These are phyloP conservation scores for Forbesichthys papilliferus DNA, from an alignment of 2,113 vertebrate species.

Conservation along the genomic window DNA sequence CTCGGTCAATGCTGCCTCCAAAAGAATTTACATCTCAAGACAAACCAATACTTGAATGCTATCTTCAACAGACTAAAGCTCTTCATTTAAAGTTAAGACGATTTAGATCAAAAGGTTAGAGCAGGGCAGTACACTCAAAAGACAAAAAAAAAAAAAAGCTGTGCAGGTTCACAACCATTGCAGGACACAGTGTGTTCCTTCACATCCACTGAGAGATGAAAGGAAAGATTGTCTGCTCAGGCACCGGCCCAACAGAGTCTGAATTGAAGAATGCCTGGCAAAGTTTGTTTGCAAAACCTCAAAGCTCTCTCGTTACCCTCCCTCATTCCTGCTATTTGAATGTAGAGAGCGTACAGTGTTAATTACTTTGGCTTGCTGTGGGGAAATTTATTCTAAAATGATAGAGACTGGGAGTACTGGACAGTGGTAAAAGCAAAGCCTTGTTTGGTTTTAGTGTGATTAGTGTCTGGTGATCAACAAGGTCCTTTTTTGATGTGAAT, in stretches of 20 bases:
- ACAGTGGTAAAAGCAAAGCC: slow-evolving; percentile 18
- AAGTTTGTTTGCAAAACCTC: slow-evolving; percentile 61
- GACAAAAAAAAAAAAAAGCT: slow-evolving; percentile 52
- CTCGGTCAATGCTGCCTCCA: slow-evolving; percentile 44
- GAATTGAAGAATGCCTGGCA: slow-evolving; percentile 61
- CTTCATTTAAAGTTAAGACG: slow-evolving; percentile 82
- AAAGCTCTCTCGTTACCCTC: slow-evolving; percentile 39
- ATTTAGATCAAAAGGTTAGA: slow-evolving; percentile 82
- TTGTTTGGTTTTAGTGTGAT: slow-evolving; percentile 39
- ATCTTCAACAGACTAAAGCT: slow-evolving; percentile 75
- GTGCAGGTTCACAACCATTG: slow-evolving; percentile 70
- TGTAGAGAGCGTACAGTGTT: slow-evolving; percentile 38
- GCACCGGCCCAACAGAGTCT: slow-evolving; percentile 56
- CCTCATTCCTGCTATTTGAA: slow-evolving; percentile 41
- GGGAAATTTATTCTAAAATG: slow-evolving; percentile 29
- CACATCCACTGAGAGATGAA: slow-evolving; percentile 73
- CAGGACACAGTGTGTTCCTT: slow-evolving; percentile 70
- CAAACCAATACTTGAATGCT: slow-evolving; percentile 74
- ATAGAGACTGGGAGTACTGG: slow-evolving; percentile 28
- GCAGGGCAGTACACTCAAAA: slow-evolving; percentile 65
- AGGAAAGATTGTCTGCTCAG: slow-evolving; percentile 62
- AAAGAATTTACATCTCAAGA: slow-evolving; percentile 74
- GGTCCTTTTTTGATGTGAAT: too few relatives aligned
- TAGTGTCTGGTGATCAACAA: too few relatives aligned
- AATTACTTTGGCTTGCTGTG: slow-evolving; percentile 53